Percentiles rank a stretch among this genome's conserved stretches.
Conservation (phyloP, 2,888 invertebrate species). For the Drosophila heteroneura region DNA sequence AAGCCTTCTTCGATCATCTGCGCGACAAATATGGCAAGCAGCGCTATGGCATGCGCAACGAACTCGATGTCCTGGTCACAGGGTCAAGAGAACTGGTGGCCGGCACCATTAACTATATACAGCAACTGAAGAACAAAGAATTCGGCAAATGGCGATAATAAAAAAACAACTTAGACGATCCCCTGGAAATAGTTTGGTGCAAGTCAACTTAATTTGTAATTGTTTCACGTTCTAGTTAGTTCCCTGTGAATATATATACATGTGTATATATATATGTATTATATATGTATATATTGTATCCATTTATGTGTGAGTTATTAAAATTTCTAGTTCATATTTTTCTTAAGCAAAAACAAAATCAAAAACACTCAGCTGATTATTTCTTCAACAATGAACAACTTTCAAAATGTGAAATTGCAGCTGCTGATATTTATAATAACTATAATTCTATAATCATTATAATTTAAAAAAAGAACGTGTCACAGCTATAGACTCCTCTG, state of each 20-base stretch:
- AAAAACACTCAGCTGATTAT: neutral
- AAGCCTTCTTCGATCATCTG: conserved; percentile 62
- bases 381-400: neutral
- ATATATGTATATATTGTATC: neutral
- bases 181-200: neutral
- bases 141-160: conserved; percentile 14
- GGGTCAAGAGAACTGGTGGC: conserved; percentile 67
- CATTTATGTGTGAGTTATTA: neutral
- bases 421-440: neutral
- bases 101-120: conserved; percentile 48
- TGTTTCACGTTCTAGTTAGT: neutral
- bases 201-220: neutral
- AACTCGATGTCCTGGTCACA: conserved; percentile 66
- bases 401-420: neutral
- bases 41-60: conserved; percentile 65
- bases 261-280: neutral
- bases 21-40: conserved; percentile 61
- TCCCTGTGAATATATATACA: neutral
- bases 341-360: neutral
- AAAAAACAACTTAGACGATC: neutral
- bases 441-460: neutral
- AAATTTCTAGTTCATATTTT: conserved; percentile 1
- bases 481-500: rapidly evolving
- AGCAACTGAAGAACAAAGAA: conserved; percentile 48
- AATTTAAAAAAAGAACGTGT: neutral